phyloP scores from a whole-genome alignment of 2,797 vertebrate species.

The Chelidonichthys spinosus region DNA sequence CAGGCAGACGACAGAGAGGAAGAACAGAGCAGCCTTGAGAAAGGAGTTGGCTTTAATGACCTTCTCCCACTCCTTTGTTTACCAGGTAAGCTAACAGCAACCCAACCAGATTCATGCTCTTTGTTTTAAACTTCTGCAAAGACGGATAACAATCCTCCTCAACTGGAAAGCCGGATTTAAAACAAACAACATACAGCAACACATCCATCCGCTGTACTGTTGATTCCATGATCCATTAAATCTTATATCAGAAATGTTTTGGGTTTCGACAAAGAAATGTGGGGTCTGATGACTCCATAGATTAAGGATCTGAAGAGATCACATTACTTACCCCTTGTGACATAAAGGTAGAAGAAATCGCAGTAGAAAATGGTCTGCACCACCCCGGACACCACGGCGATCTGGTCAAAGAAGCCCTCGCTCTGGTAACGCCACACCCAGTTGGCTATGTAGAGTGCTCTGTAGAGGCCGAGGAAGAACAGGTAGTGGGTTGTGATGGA shows the following conservation, averaged over 20 bases:
- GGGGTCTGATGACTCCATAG: background rate
- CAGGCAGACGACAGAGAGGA: background rate
- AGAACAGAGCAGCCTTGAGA: background rate
- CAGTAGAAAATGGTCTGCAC: constrained; percentile 99
- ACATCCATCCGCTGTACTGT: background rate
- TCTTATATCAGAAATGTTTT: background rate
- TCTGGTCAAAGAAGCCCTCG: constrained; percentile 94
- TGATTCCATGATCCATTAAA: background rate
- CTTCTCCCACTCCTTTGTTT: background rate
- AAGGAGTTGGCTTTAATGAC: background rate
- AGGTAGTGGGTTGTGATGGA: constrained; percentile 97
- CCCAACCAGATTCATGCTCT: background rate
- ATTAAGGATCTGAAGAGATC: background rate
- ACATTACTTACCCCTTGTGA: constrained; percentile 89
- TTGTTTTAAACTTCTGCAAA: too few species aligned
- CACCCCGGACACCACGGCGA: constrained; percentile 93
- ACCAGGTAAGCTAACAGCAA: background rate
- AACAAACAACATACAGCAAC: background rate
- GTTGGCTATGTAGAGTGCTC: constrained; percentile 93
- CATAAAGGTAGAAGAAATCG: constrained; percentile 97
- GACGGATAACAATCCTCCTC: constrained; percentile 1
- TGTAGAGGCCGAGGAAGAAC: constrained; percentile 95
- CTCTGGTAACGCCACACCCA: constrained; percentile 96
- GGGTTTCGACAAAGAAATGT: background rate
- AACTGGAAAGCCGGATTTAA: background rate